Base-by-base conservation (phyloP, 2,113 vertebrate species). In the Crotalus viridis region DNA sequence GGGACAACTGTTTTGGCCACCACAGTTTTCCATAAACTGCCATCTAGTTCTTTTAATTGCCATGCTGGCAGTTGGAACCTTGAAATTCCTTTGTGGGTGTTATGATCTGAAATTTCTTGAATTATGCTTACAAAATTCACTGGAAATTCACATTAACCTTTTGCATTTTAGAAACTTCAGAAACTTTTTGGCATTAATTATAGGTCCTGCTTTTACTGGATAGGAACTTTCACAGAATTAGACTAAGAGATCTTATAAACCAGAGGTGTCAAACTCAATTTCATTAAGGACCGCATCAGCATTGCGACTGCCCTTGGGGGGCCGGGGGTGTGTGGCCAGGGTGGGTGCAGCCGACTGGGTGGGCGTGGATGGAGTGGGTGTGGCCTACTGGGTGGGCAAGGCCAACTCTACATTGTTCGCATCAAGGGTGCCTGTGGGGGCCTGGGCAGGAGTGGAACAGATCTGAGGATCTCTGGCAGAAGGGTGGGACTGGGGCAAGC, bases 71-170 rank as follows among this genome's bases (percentile, higher is more conserved):
- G 46, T 12, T 61, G 28, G 19, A 52, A 61, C 39, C 8, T 33
- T 61, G 55, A 26, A 19, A 52, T 15, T 51, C 52, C 28, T 64
- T 26, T 51, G n/a, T 86, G 12, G 2, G 74, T 33, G 15, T 81
- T 81, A 22, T 54, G 33, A 9, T 54, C n/a, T 87, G 64, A 33
- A 52, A 28, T 87, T 54, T 51, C 56, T 51, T 24, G 51, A 39
- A 55, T 92, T 33, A 3, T 86, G 54, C 5, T 90, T 90, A 64
- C 22, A 64, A 33, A 54, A 43, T 51, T 43, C 9, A 22, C 22
- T 87, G 81, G 89, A 89, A 90, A 93, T 90, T 85, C n/a, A 52
- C 22, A 52, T 33, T n/a, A 92, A 55, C 21, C 24, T 56, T 54
- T 56, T 74, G 33, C 43, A 26, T 87, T 86, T 57, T 33, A 39